phyloP scores from a whole-genome alignment of 2,113 vertebrate species.

The Zosterops lateralis region DNA sequence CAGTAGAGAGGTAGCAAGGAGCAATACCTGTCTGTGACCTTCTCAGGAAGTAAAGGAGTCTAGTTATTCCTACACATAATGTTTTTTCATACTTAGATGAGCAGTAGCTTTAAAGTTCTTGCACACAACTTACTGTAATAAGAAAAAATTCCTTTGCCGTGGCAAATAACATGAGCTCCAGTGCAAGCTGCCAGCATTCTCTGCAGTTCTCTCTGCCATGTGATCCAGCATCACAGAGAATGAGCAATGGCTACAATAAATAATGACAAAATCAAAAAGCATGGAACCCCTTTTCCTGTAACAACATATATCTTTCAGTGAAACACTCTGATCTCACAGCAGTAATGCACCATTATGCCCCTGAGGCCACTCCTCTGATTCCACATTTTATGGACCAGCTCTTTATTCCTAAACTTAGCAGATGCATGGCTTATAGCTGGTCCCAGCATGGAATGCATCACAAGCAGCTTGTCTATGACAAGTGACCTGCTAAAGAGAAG shows the following conservation, averaged over 20 bases:
- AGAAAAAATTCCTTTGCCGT: not conserved
- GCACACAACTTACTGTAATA: not conserved
- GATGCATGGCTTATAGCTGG: slow-evolving; percentile 48
- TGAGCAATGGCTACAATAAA: slow-evolving; percentile 30
- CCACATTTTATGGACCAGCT: slow-evolving; percentile 59
- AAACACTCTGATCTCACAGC: slow-evolving; percentile 53
- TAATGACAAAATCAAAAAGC: slow-evolving; percentile 42
- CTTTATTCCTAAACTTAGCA: slow-evolving; percentile 55
- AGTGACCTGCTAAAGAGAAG: slow-evolving; percentile 47
- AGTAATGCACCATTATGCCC: slow-evolving; percentile 50
- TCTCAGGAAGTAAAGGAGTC: not conserved
- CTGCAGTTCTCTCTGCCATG: not conserved
- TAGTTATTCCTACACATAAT: not conserved
- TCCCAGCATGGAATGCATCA: slow-evolving; percentile 65
- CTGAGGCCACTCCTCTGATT: slow-evolving; percentile 54
- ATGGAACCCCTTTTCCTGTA: slow-evolving; percentile 47
- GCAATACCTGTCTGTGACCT: not conserved
- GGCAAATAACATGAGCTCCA: not conserved
- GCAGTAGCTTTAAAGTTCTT: not conserved
- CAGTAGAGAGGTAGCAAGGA: not conserved
- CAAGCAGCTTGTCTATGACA: slow-evolving; percentile 59
- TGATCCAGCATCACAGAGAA: not conserved
- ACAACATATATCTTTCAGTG: slow-evolving; percentile 44
- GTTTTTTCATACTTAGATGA: not conserved
- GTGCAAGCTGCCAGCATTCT: not conserved